Evolutionary conservation across 1,140 invertebrate genomes (phyloP).

Genomic region (Drosophila triauraria): DNA sequence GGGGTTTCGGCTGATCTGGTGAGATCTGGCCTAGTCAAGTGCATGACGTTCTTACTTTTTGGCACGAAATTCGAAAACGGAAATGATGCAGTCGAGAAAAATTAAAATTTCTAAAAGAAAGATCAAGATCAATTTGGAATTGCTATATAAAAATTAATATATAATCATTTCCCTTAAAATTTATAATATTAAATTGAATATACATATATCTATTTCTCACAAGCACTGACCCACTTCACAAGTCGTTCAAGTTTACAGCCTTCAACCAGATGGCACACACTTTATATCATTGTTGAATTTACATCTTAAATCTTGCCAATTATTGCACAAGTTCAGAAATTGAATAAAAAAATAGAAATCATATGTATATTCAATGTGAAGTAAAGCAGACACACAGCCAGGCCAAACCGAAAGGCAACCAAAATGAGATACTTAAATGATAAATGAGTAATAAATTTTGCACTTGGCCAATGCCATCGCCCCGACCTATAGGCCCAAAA

Average conservation of each 20-base stretch:
- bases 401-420: conserved; percentile 8
- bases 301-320: conserved; percentile 65
- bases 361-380: conserved; percentile 38
- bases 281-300: conserved; percentile 47
- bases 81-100: conserved; percentile 45
- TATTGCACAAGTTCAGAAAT: conserved; percentile 67
- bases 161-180: neutral
- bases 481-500: conserved; percentile 25
- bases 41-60: conserved; percentile 47
- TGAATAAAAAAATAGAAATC: conserved; percentile 43
- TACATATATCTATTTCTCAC: neutral
- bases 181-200: conserved; percentile 8
- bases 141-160: neutral
- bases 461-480: conserved; percentile 60
- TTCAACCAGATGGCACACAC: conserved; percentile 52
- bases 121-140: conserved; percentile 35
- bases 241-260: conserved; percentile 73
- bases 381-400: conserved; percentile 24
- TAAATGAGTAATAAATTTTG: conserved; percentile 68
- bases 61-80: conserved; percentile 50
- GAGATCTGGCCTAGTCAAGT: conserved; percentile 15
- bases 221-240: conserved; percentile 62
- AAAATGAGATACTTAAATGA: conserved; percentile 47
- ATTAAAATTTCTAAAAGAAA: conserved; percentile 5
- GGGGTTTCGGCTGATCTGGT: neutral